Conservation (phyloP, 2,113 vertebrate species). For the Sebastes fasciatus region DNA sequence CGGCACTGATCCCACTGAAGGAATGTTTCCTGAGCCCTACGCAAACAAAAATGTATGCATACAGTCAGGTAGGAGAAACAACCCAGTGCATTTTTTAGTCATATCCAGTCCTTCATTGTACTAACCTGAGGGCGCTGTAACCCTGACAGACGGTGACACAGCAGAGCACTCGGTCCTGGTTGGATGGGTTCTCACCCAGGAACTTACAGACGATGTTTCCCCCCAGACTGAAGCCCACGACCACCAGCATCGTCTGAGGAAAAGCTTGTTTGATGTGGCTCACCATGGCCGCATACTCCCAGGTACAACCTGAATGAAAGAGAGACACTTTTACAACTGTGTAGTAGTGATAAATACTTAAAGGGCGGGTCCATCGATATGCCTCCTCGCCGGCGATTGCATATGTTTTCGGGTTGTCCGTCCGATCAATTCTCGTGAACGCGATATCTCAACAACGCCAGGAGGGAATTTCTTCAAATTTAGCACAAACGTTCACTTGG, state of each 20-base stretch:
- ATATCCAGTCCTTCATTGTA: slow-evolving; percentile 1
- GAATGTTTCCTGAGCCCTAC: slow-evolving; percentile 93
- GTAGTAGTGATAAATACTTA: background rate
- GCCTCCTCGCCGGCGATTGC: no score
- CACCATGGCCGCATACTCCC: slow-evolving; percentile 95
- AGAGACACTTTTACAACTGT: slow-evolving; percentile 3
- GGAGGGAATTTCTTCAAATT: no score
- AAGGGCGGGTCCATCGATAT: no score
- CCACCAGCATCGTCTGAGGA: slow-evolving; percentile 88
- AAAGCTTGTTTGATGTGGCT: slow-evolving; percentile 87
- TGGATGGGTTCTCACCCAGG: slow-evolving; percentile 89
- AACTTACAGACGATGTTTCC: slow-evolving; percentile 96
- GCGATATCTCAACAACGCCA: no score
- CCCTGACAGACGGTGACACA: slow-evolving; percentile 94
- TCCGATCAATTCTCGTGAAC: no score
- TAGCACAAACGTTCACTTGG: no score
- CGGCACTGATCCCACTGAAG: slow-evolving; percentile 96
- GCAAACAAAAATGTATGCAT: slow-evolving; percentile 12
- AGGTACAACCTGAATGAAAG: slow-evolving; percentile 89
- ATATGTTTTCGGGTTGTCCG: no score
- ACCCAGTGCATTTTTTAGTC: background rate
- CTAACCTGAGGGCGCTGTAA: slow-evolving; percentile 91
- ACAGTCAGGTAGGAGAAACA: background rate
- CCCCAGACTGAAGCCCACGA: slow-evolving; percentile 94
- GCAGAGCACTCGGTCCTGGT: slow-evolving; percentile 93